These are phyloP conservation scores for Gnathonemus echidnorhynchus DNA, from an alignment of 2,113 vertebrate species.

Conservation along the genomic window DNA sequence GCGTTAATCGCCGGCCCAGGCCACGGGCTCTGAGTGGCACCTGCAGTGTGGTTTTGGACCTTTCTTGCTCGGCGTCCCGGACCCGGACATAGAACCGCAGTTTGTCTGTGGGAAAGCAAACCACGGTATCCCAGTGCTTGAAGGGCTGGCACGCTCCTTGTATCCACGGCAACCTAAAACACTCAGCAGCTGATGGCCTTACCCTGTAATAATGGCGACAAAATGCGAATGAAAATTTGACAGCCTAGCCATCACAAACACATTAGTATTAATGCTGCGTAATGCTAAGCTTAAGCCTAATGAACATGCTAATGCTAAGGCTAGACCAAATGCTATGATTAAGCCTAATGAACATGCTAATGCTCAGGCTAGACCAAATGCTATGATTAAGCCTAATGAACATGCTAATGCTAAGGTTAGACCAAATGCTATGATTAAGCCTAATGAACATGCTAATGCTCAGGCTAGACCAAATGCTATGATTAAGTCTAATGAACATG, in stretches of 20 bases:
- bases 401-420: not conserved
- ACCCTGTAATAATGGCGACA: constrained; percentile 45
- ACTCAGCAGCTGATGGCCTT: constrained; percentile 55
- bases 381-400: not conserved
- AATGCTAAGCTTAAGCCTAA: not conserved
- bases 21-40: not conserved
- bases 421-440: not conserved
- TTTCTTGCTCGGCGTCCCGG: constrained; percentile 51
- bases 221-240: not conserved
- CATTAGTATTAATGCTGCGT: not conserved
- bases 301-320: not conserved
- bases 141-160: constrained; percentile 59
- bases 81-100: constrained; percentile 60
- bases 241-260: not conserved
- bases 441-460: not conserved
- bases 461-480: not conserved
- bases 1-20: not conserved
- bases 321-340: not conserved
- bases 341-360: not conserved
- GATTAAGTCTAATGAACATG: not conserved
- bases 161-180: constrained; percentile 63
- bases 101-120: constrained; percentile 61
- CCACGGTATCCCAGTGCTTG: constrained; percentile 43
- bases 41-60: constrained; percentile 51
- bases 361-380: not conserved